Conservation (phyloP, 2,797 vertebrate species). For the Hydrocynus forskahlii region DNA sequence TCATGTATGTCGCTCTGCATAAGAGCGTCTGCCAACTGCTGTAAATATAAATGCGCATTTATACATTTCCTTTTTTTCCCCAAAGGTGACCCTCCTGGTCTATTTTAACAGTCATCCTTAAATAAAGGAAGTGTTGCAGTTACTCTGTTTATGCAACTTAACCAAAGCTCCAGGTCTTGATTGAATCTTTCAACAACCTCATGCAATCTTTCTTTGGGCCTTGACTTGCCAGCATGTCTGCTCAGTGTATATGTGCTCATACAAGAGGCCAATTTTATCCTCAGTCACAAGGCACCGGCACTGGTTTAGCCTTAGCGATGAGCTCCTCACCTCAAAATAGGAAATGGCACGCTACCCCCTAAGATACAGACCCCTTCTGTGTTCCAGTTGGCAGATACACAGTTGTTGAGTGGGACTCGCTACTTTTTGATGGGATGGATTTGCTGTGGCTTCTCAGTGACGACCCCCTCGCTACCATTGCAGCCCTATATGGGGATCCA, state of each 20-base stretch:
- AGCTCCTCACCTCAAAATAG: conserved; percentile 79
- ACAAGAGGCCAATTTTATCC: conserved; percentile 73
- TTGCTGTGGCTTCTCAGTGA: neutral
- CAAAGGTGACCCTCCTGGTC: no score
- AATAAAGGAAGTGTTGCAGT: neutral
- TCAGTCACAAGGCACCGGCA: conserved; percentile 79
- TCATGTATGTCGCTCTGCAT: no score
- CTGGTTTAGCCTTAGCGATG: conserved; percentile 76
- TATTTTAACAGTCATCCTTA: neutral
- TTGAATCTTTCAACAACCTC: neutral
- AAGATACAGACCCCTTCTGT: conserved; percentile 42
- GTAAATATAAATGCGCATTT: no score
- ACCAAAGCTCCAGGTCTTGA: neutral
- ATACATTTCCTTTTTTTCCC: no score
- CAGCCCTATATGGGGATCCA: conserved; percentile 20
- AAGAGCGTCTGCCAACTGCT: no score
- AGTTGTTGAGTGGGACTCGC: conserved; percentile 77
- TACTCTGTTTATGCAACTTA: neutral
- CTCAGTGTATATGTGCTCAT: conserved; percentile 59
- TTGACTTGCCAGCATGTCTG: neutral
- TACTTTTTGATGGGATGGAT: conserved; percentile 22
- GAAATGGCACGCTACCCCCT: conserved; percentile 52
- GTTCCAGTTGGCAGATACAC: conserved; percentile 79
- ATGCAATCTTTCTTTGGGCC: neutral
- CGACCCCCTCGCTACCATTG: neutral